Percentiles rank a stretch among this genome's conserved stretches.
These are phyloP conservation scores for Amitus sp. DNA, from an alignment of 2,888 invertebrate genomes.

Conservation along the genomic window DNA sequence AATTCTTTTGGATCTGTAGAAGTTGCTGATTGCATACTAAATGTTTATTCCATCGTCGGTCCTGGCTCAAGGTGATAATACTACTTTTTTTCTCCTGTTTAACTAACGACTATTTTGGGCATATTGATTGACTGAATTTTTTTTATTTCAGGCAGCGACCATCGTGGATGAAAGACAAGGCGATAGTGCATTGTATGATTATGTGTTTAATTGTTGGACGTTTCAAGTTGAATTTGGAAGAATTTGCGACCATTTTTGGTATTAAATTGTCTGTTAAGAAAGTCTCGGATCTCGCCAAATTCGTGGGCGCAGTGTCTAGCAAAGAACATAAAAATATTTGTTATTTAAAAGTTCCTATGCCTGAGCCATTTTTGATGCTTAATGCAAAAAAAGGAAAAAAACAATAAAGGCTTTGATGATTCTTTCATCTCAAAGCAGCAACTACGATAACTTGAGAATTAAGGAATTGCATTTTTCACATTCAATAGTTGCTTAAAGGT, in stretches of 20 bases:
- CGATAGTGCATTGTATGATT: slow-evolving; percentile 55
- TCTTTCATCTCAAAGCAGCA: too few relatives aligned
- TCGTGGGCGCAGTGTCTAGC: slow-evolving; percentile 48
- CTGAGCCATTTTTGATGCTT: slow-evolving; percentile 34
- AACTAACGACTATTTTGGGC: neutral
- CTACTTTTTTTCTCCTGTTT: too few relatives aligned
- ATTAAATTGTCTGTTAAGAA: slow-evolving; percentile 51
- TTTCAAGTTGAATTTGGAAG: slow-evolving; percentile 52
- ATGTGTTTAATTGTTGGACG: slow-evolving; percentile 51
- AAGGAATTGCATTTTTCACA: too few relatives aligned
- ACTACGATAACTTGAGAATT: too few relatives aligned
- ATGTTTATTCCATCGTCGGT: too few relatives aligned
- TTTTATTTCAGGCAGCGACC: slow-evolving; percentile 53
- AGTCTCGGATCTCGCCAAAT: slow-evolving; percentile 50
- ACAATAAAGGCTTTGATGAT: slow-evolving; percentile 28
- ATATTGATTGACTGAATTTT: neutral
- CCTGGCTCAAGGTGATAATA: too few relatives aligned
- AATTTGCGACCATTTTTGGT: slow-evolving; percentile 47
- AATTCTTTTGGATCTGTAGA: too few relatives aligned
- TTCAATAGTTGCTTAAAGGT: too few relatives aligned
- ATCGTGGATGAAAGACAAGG: slow-evolving; percentile 55
- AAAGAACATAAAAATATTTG: slow-evolving; percentile 52
- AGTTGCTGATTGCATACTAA: too few relatives aligned
- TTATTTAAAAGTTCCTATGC: slow-evolving; percentile 55
- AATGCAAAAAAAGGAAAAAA: slow-evolving; percentile 37